Evolutionary conservation across 2,888 invertebrate genomes (phyloP), one percentile per base, ranked within the genome.

Genomic region (Chrysolina americana): DNA sequence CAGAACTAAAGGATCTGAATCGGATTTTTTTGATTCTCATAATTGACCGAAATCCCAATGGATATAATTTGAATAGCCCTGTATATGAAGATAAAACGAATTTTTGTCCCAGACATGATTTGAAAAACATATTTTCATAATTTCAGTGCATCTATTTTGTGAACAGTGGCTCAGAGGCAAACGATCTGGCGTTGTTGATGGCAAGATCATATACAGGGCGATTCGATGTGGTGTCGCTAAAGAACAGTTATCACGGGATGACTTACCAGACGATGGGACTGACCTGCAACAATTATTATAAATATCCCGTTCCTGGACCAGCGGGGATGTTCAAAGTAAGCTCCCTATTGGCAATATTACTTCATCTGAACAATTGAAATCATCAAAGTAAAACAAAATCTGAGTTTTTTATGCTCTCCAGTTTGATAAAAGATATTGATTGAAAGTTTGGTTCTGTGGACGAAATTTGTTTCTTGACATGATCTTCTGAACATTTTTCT

Each of bases 81-180:
- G n/a, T n/a, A n/a, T n/a, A n/a, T n/a, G n/a, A n/a, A n/a, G n/a
- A 3, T 28, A 5, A 28, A 28, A 28, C 5, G 28, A 36, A 36
- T 8, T 0, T 6, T 3, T 36, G 36, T 8, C 3, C 3, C 36
- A 36, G 8, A 0, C 36, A 36, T 15, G 13, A 53, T 21, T 5
- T 11, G 10, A 11, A 53, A 21, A 13, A 5, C 1, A 11, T 19
- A 53, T 53, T 21, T 21, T 21, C 4, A 5, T 13, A 10, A 23
- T 53, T 53, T 44, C 15, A 96, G 95, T 94, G 95, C 36, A 95
- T 96, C 2, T 98, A 97, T 86, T 92, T 98, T 82, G 95, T 97
- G 0, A 99, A 99, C 88, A 98, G 98, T 83, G 99, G 99, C 0
- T 96, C 97, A 6, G 99, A 99, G 89, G 98, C 99, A 0, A 99